Evolutionary conservation across 2,888 invertebrate species (phyloP).

Genomic region (Molorchus minor): DNA sequence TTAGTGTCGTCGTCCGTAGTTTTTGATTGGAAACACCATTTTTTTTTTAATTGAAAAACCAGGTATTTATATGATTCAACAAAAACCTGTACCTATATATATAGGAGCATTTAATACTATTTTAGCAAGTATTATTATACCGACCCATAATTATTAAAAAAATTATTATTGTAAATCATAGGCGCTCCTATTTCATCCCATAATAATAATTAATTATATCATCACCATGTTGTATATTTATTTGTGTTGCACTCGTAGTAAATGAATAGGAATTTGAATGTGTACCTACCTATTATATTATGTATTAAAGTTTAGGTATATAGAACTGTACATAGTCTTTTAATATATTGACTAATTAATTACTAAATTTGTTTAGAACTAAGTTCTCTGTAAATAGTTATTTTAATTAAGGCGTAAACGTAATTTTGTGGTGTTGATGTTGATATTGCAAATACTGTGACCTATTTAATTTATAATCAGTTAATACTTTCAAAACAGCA

Average conservation of each 20-base stretch:
- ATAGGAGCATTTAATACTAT: too few species aligned
- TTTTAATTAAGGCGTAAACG: slow-evolving; percentile 26
- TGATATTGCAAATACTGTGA: slow-evolving; percentile 14
- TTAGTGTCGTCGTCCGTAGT: too few species aligned
- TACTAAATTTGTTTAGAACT: slow-evolving; percentile 39
- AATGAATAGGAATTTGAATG: slow-evolving; percentile 36
- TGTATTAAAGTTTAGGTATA: slow-evolving; percentile 50
- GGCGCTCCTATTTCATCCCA: slow-evolving; percentile 17
- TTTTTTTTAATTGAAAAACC: too few species aligned
- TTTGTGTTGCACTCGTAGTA: slow-evolving; percentile 46
- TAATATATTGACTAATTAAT: slow-evolving; percentile 48
- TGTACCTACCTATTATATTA: too few species aligned
- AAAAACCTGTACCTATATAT: too few species aligned
- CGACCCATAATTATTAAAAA: too few species aligned
- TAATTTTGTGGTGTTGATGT: slow-evolving; percentile 24
- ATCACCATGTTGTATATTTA: slow-evolving; percentile 49
- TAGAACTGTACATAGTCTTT: slow-evolving; percentile 54
- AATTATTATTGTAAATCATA: slow-evolving; percentile 16
- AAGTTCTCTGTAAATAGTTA: slow-evolving; percentile 44
- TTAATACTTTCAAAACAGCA: not conserved
- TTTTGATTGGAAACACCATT: too few species aligned
- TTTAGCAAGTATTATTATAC: too few species aligned
- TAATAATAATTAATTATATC: slow-evolving; percentile 30
- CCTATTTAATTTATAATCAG: slow-evolving; percentile 1
- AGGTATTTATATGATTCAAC: too few species aligned